Percentiles rank a stretch among this genome's conserved stretches.
phyloP scores from a whole-genome alignment of 2,113 vertebrate species.

The Ptilonorhynchus violaceus region DNA sequence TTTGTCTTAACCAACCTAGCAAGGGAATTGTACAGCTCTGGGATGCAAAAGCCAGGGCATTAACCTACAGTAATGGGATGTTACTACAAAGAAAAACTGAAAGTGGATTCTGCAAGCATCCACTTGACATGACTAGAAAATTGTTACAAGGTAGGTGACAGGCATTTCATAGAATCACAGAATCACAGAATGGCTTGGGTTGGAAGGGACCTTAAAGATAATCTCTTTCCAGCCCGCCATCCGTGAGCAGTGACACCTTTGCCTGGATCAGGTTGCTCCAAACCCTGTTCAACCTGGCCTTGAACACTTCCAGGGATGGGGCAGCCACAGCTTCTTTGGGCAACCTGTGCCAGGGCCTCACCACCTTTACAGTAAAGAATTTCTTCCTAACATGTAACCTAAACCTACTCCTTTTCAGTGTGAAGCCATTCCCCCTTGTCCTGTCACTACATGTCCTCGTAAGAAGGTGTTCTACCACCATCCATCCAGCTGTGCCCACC shows the following conservation, averaged over 20 bases:
- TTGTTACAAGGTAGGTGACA: neutral
- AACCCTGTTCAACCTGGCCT: fast-evolving
- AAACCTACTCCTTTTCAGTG: neutral
- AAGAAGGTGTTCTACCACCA: neutral
- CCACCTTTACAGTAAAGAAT: fast-evolving
- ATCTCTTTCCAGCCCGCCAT: neutral
- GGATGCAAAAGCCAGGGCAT: neutral
- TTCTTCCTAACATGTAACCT: neutral
- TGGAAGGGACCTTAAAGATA: neutral
- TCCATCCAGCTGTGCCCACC: neutral
- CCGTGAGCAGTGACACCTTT: neutral
- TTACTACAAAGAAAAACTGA: neutral
- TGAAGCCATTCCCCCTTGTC: neutral
- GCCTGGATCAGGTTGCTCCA: fast-evolving
- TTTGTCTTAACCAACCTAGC: neutral
- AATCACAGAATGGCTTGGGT: neutral
- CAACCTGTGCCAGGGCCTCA: neutral
- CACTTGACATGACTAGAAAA: neutral
- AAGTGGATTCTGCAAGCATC: neutral
- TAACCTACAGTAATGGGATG: neutral
- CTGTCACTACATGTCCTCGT: neutral
- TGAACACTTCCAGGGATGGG: neutral
- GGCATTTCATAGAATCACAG: neutral
- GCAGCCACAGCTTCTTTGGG: neutral
- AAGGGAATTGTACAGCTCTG: neutral